These are phyloP conservation scores for Lepidostoma basale DNA, from an alignment of 1,140 invertebrate genomes.

Conservation along the genomic window DNA sequence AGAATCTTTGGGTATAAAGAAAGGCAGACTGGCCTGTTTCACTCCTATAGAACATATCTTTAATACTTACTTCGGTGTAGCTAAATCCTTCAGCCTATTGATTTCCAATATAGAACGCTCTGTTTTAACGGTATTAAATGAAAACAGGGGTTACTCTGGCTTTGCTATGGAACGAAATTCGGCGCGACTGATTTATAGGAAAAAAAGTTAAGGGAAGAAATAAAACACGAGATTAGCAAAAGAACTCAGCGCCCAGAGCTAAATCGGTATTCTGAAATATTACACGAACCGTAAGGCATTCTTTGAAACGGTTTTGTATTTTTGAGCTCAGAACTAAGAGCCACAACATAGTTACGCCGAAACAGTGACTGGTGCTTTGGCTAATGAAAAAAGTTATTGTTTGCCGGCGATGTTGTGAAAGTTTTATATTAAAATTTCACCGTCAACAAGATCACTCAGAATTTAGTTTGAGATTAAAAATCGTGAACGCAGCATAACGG, in stretches of 20 bases:
- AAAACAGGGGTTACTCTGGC: background rate
- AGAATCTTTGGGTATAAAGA: too few species aligned
- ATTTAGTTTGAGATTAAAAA: too few species aligned
- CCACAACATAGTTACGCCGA: background rate
- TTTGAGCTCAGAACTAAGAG: too few species aligned
- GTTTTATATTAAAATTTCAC: conserved; percentile 43
- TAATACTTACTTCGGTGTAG: background rate
- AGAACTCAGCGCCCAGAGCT: too few species aligned
- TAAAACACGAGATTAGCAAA: background rate
- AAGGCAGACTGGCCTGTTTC: too few species aligned
- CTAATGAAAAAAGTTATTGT: conserved; percentile 45
- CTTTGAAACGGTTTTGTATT: too few species aligned
- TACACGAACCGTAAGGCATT: too few species aligned
- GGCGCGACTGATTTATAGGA: background rate
- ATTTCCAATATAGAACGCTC: background rate
- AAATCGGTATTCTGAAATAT: too few species aligned
- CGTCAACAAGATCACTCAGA: background rate
- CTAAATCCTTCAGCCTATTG: conserved; percentile 4
- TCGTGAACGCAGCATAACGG: too few species aligned
- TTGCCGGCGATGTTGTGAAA: conserved; percentile 23
- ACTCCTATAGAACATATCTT: too few species aligned
- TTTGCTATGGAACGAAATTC: background rate
- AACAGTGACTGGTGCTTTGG: conserved; percentile 16
- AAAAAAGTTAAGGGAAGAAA: background rate
- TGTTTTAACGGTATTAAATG: background rate